Base-by-base conservation (phyloP, 2,113 vertebrate species). In the Cyrtonyx montezumae region DNA sequence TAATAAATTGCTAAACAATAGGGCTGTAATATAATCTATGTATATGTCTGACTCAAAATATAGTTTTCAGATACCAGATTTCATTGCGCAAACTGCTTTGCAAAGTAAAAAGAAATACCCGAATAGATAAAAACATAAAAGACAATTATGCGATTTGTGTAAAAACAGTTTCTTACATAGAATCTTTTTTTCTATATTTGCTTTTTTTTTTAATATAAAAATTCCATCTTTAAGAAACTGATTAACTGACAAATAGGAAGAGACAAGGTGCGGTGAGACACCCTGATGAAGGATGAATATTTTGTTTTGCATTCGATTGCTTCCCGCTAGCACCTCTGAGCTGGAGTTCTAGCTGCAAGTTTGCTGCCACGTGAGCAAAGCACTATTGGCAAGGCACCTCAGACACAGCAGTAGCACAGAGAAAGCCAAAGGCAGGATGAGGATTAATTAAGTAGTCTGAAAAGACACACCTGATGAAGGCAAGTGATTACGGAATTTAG, bases 151-250 rank as follows among this genome's bases (percentile, higher is more conserved):
- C 34, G 3, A 87, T 67, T 51, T 82, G 25, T 82, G 71, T 89
- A 87, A 91, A 87, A 92, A 65, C 21, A 75, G 40, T 14, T 56
- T 79, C 61, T 88, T 88, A 82, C 13, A 11, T 5, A 20, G 58
- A 58, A 91, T 51, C 13, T 51, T 26, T 28, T 25, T 53, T 26
- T 26, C 25, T 51, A 28, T 53, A 73, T 87, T 91, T 89, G 30
- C 46, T 96, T 86, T 94, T 53, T 70, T 76, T 53, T 70, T 76
- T 77, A 67, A 89, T n/a, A 81, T 76, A 75, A 61, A 87, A 91
- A 42, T 76, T 36, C 49, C 58, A 79, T 79, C 49, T 89, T 79
- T 77, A 92, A 74, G 40, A 84, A 87, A 62, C 75, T 77, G 75
- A 87, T 55, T 73, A 79, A 92, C 48, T 73, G n/a, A 93, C 62